Evolutionary conservation across 2,888 invertebrate genomes (phyloP), one percentile per base, ranked within the genome.

Genomic region (Erpobdella octoculata): DNA sequence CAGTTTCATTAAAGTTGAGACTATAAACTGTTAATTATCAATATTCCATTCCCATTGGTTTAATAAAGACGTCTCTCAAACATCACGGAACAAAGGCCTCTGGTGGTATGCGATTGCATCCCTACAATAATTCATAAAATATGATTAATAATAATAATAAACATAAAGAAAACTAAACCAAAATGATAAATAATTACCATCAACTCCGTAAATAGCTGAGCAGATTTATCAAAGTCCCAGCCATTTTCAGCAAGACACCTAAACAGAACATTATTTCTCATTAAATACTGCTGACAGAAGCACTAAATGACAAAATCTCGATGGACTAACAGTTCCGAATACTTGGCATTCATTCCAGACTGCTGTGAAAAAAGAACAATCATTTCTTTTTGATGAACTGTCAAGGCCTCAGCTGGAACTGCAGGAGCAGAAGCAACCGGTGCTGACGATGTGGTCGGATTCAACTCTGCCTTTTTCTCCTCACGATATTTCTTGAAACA

Each of bases 181-280:
- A 41, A 18, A 12, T 41, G 18, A 58, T 1, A 21, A 1, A 18
- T 28, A 46, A n/a, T 2, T 21, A 67, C 67, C 31, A 46, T 37
- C 12, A 67, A 31, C 33, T 67, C 67, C n/a, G 67, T 41, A 31
- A 67, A 67, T 41, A 46, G 38, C 31, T 41, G 46, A 46, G 67
- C 67, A 28, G 67, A 41, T 46, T 67, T 37, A 12, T 67, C 38
- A 41, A 41, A 67, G 31, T 67, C 46, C 67, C 67, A 67, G 12
- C 46, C 67, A n/a, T 67, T 67, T 37, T 41, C 67, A 9, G 67
- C 37, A 28, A 67, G 46, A 41, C 67, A 67, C 67, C 67, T 67
- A 31, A 18, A 53, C 4, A 1, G 53, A n/a, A 53, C 8, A 12
- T 25, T 25, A n/a, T n/a, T n/a, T n/a, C n/a, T n/a, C n/a, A n/a